Percentiles rank a stretch among this genome's conserved stretches.
Evolutionary conservation across 2,888 invertebrate genomes (phyloP).

Genomic region (Xestobium rufovillosum): DNA sequence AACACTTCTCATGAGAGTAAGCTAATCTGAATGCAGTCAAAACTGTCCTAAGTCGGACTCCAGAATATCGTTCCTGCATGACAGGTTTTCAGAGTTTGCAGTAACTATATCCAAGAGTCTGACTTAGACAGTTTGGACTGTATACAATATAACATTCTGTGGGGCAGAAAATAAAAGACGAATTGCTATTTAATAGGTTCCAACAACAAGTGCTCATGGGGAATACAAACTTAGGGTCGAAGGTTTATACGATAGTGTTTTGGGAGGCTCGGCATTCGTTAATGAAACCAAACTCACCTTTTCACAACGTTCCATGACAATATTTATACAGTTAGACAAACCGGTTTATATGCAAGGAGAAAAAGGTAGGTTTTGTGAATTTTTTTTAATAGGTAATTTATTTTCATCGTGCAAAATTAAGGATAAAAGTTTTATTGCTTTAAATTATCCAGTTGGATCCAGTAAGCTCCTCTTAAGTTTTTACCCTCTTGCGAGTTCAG

Average conservation of each 20-base stretch:
- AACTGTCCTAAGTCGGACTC: background rate
- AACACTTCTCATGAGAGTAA: conserved; percentile 80
- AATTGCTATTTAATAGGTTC: conserved; percentile 56
- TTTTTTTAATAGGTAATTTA: no score
- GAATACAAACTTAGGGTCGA: conserved; percentile 63
- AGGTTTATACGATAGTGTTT: conserved; percentile 59
- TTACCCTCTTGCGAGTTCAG: no score
- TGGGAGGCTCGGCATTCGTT: conserved; percentile 80
- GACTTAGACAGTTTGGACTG: conserved; percentile 5
- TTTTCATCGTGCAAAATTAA: no score
- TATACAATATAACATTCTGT: conserved; percentile 11
- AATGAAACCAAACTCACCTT: conserved; percentile 83
- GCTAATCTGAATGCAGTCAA: conserved; percentile 21
- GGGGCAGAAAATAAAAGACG: conserved; percentile 5
- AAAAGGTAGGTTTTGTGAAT: conserved; percentile 48
- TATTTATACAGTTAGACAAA: conserved; percentile 91
- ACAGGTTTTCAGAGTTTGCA: background rate
- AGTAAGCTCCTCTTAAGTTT: no score
- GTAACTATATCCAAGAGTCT: conserved; percentile 6
- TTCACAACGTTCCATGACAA: conserved; percentile 86
- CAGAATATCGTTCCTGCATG: background rate
- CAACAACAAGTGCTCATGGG: conserved; percentile 74
- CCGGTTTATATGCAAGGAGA: conserved; percentile 93
- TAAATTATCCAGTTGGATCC: no score
- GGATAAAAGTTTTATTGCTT: no score